These are phyloP conservation scores for Cyprichromis sp. DNA, from an alignment of 2,113 vertebrate species.

Conservation along the genomic window DNA sequence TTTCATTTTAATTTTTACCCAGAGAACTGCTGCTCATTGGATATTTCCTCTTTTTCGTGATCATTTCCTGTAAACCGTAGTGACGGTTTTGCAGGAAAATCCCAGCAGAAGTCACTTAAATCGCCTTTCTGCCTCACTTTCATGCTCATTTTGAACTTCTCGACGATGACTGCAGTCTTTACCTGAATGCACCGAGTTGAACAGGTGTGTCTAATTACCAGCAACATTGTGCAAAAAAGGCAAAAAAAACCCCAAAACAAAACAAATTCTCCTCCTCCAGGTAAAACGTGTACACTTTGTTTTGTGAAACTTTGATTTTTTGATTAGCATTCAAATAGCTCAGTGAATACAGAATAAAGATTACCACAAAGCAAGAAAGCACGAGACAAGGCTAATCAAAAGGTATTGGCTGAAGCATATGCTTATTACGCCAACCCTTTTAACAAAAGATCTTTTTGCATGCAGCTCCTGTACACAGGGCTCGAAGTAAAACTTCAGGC, in stretches of 20 bases:
- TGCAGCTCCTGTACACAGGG: too few species aligned
- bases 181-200: neutral
- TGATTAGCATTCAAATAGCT: too few species aligned
- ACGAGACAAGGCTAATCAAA: too few species aligned
- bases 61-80: neutral
- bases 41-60: neutral
- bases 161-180: neutral
- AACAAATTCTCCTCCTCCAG: neutral
- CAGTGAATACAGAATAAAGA: too few species aligned
- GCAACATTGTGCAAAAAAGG: neutral
- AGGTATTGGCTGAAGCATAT: too few species aligned
- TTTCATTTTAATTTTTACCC: neutral
- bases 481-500: neutral
- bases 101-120: neutral
- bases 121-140: neutral
- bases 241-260: accelerated
- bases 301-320: neutral
- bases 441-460: too few species aligned
- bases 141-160: neutral
- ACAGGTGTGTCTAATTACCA: neutral
- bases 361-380: too few species aligned
- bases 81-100: neutral
- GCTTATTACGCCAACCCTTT: too few species aligned
- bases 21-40: neutral
- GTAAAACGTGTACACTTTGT: neutral